Evolutionary conservation across 2,113 vertebrate species (phyloP).

Genomic region (Corvus hawaiiensis): DNA sequence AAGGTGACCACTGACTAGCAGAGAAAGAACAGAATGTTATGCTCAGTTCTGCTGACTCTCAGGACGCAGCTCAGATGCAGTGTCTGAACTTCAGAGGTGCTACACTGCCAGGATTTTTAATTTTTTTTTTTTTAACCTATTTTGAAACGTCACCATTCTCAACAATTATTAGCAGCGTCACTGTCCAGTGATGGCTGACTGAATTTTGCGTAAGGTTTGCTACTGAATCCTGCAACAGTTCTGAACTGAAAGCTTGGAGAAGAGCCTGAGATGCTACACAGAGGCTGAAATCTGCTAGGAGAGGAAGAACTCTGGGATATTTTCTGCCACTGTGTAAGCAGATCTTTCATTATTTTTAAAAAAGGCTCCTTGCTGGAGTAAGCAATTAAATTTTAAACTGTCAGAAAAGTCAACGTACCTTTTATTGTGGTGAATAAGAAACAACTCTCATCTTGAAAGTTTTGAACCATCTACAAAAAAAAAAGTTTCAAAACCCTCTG

Average conservation of each 20-base stretch:
- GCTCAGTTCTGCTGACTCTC: neutral
- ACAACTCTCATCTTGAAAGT: constrained; percentile 94
- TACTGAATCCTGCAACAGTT: neutral
- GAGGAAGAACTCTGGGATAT: accelerated
- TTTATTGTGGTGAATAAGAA: constrained; percentile 93
- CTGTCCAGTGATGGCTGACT: neutral
- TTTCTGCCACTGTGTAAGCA: neutral
- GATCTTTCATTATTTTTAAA: neutral
- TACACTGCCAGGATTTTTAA: neutral
- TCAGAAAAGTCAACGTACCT: constrained; percentile 71
- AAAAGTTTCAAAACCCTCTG: neutral
- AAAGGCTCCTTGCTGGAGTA: neutral
- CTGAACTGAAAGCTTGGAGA: neutral
- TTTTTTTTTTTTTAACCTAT: neutral
- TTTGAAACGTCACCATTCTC: neutral
- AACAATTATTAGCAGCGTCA: neutral
- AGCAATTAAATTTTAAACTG: neutral
- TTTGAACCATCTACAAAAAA: constrained; percentile 89
- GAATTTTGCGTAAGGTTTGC: neutral
- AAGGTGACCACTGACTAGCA: no score
- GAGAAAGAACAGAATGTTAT: neutral
- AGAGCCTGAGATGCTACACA: neutral
- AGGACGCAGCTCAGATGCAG: neutral
- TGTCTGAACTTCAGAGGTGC: neutral
- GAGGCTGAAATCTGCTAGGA: neutral